Evolutionary conservation across 1,140 invertebrate genomes (phyloP), one percentile per base, ranked within the genome.

Genomic region (Gonioctena quinquepunctata): DNA sequence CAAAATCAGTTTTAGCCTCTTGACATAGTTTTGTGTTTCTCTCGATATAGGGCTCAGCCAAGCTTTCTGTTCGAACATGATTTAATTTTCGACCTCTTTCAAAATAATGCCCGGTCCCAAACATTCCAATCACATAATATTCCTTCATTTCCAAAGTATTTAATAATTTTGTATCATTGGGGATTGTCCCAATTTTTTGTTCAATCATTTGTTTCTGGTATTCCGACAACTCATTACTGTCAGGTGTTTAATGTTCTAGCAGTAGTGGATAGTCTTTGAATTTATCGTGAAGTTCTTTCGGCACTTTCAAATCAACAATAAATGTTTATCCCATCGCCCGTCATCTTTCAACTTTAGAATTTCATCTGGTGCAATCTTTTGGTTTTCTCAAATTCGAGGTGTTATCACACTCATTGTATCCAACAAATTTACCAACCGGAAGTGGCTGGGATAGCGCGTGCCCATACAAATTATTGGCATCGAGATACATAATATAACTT

Each of bases 391-490:
- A n/a, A n/a, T n/a, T n/a, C n/a, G n/a, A n/a, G n/a, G n/a, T n/a
- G n/a, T n/a, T n/a, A n/a, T 67, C 48, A 74, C 61, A 60, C 60
- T 26, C 73, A 83, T 79, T 76, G 84, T 27, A 63, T 66, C 83
- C 84, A 74, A 84, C 57, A 81, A 88, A 88, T 26, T 79, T 68
- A 26, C 68, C 68, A 21, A 69, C 71, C 16, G 85, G 85, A 42
- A 88, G 75, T 64, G 69, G 73, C 72, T n/a, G n/a, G n/a, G n/a
- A n/a, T n/a, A n/a, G n/a, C n/a, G n/a, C n/a, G n/a, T n/a, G n/a
- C n/a, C n/a, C 83, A 72, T 18, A 89, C 56, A 88, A 76, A 62
- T 71, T 67, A 71, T 67, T 71, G 33, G 26, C 26, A 60, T 71
- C 64, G 33, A 60, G 23, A 61, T 71, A 71, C 26, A 65, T 65